phyloP scores from a whole-genome alignment of 1,140 invertebrate species.

The Drosophila oshimai region DNA sequence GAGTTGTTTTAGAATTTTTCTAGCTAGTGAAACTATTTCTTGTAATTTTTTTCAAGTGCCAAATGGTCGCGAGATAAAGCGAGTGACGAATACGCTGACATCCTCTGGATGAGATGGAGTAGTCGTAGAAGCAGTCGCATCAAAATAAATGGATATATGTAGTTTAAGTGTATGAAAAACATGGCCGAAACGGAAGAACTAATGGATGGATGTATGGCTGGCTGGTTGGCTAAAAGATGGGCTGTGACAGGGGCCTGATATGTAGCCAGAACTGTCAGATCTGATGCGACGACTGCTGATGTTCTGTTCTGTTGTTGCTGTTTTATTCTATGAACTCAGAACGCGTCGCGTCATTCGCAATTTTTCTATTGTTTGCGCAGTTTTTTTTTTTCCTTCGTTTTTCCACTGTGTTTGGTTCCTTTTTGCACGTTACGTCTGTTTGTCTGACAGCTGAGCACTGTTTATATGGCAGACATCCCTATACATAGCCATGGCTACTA shows the following conservation, averaged over 20 bases:
- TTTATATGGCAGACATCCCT: constrained; percentile 58
- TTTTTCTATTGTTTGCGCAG: constrained; percentile 54
- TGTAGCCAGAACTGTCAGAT: constrained; percentile 35
- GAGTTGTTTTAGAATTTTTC: too few species aligned
- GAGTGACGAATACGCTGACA: constrained; percentile 24
- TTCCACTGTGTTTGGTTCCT: constrained; percentile 18
- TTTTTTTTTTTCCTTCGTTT: constrained; percentile 17
- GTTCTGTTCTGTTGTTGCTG: constrained; percentile 16
- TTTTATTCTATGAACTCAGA: constrained; percentile 46
- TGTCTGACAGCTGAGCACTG: constrained; percentile 63
- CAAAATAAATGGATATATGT: constrained; percentile 60
- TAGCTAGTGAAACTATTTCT: too few species aligned
- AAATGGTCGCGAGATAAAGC: background rate
- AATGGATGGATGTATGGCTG: constrained; percentile 67
- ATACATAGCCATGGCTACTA: too few species aligned
- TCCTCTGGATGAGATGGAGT: constrained; percentile 23
- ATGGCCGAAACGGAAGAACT: constrained; percentile 56
- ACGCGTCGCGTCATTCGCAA: constrained; percentile 54
- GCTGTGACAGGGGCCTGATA: constrained; percentile 13
- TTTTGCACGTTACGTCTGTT: constrained; percentile 59
- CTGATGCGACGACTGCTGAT: constrained; percentile 5
- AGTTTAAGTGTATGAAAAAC: constrained; percentile 55
- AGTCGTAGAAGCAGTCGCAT: constrained; percentile 27
- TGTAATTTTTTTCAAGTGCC: background rate
- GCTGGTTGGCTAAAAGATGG: constrained; percentile 42